phyloP scores from a whole-genome alignment of 1,140 invertebrate genomes.

The Drosophila subobscura region DNA sequence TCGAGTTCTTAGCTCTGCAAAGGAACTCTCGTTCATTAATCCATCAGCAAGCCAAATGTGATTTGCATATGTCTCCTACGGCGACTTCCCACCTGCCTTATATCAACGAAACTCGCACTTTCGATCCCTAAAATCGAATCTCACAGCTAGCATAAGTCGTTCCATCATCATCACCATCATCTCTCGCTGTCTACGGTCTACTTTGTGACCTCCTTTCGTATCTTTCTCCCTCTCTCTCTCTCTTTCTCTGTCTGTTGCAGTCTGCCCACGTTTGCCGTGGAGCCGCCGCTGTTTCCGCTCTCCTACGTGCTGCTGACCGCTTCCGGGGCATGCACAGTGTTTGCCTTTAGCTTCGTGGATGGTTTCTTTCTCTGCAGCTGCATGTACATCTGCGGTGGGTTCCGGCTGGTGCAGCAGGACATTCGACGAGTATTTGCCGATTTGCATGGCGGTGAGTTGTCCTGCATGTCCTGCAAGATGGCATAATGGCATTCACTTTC shows the following conservation, averaged over 20 bases:
- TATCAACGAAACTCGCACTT: no score
- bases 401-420: slow-evolving; percentile 71
- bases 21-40: no score
- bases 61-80: no score
- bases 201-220: neutral
- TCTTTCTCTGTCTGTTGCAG: slow-evolving; percentile 18
- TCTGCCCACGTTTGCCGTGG: slow-evolving; percentile 53
- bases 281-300: slow-evolving; percentile 51
- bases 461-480: neutral
- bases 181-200: neutral
- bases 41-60: no score
- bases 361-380: slow-evolving; percentile 78
- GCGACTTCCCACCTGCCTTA: no score
- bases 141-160: no score
- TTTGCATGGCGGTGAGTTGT: slow-evolving; percentile 50
- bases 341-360: slow-evolving; percentile 71
- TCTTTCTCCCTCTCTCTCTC: neutral
- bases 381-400: slow-evolving; percentile 70
- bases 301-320: slow-evolving; percentile 65
- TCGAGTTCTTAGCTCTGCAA: no score
- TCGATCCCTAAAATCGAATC: no score
- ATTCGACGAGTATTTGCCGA: slow-evolving; percentile 63
- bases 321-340: slow-evolving; percentile 74
- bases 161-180: neutral
- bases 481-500: neutral